Evolutionary conservation across 2,113 vertebrate species (phyloP).

Genomic region (Salvelinus fontinalis): DNA sequence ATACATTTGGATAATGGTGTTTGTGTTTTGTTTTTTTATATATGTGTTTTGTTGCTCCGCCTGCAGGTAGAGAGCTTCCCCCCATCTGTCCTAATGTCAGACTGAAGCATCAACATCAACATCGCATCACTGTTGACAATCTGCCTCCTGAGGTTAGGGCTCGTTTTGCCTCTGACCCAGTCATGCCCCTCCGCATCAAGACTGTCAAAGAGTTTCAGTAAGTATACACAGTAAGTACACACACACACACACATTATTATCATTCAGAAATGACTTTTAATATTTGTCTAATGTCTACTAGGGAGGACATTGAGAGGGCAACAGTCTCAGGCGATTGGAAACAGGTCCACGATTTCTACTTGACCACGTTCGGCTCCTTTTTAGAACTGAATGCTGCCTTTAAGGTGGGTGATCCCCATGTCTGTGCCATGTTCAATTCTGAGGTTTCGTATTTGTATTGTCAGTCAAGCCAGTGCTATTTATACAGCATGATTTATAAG

Average conservation of each 20-base stretch:
- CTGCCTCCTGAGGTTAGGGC: slow-evolving; percentile 82
- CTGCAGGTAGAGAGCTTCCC: slow-evolving; percentile 81
- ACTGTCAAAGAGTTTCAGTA: slow-evolving; percentile 88
- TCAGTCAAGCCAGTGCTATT: background rate
- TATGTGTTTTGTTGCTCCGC: background rate
- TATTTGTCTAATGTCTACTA: slow-evolving; percentile 54
- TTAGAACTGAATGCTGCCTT: slow-evolving; percentile 89
- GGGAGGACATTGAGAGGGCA: slow-evolving; percentile 87
- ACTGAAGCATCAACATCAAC: slow-evolving; percentile 80
- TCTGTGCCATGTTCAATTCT: too few relatives aligned
- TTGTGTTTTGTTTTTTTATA: background rate
- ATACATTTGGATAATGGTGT: background rate
- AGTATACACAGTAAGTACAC: slow-evolving; percentile 48
- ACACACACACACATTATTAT: slow-evolving; percentile 1
- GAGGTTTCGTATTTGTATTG: background rate
- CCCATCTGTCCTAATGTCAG: slow-evolving; percentile 82
- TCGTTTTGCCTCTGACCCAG: slow-evolving; percentile 75
- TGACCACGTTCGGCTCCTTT: slow-evolving; percentile 92
- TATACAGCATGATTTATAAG: background rate
- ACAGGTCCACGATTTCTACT: slow-evolving; percentile 87
- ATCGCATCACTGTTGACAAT: slow-evolving; percentile 78
- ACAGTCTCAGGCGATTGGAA: slow-evolving; percentile 89
- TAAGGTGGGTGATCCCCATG: slow-evolving; percentile 76
- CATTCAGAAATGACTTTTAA: background rate
- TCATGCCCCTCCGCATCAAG: slow-evolving; percentile 80